These are phyloP conservation scores for Dendrolimus houi DNA, from an alignment of 2,888 invertebrate genomes.

Conservation along the genomic window DNA sequence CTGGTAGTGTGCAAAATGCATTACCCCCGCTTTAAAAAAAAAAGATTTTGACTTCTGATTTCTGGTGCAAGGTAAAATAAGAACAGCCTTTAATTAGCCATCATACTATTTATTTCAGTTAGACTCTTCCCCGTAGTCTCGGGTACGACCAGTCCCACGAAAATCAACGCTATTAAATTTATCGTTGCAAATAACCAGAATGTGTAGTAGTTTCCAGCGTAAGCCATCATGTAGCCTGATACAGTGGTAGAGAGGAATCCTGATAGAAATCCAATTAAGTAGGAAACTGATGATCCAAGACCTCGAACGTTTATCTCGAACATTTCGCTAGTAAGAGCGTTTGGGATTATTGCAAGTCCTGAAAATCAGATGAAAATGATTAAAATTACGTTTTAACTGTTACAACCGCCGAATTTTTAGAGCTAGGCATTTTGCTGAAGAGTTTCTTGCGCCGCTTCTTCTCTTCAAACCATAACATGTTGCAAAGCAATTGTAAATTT, in stretches of 20 bases:
- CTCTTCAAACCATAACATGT: too few relatives aligned
- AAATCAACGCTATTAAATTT: conserved; percentile 13
- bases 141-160: conserved; percentile 20
- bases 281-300: conserved; percentile 15
- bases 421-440: too few relatives aligned
- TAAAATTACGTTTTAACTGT: too few relatives aligned
- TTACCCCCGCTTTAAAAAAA: too few relatives aligned
- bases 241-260: conserved; percentile 13
- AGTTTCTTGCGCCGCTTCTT: too few relatives aligned
- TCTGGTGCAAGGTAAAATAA: background rate
- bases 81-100: conserved; percentile 2
- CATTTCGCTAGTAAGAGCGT: conserved; percentile 21
- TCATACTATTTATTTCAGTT: conserved; percentile 21
- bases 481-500: too few relatives aligned
- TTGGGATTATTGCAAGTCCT: conserved; percentile 8
- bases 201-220: conserved; percentile 13
- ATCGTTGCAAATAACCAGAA: conserved; percentile 21
- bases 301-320: conserved; percentile 21
- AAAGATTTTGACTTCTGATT: too few relatives aligned
- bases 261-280: conserved; percentile 12
- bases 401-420: too few relatives aligned
- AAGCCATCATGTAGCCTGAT: conserved; percentile 14
- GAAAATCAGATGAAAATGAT: background rate
- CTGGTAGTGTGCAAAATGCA: too few relatives aligned
- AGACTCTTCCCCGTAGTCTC: conserved; percentile 29